A percentile compares a stretch with the other conserved stretches of the same genome.
Evolutionary conservation across 2,888 invertebrate species (phyloP).

Genomic region (Tuberolachnus salignus): DNA sequence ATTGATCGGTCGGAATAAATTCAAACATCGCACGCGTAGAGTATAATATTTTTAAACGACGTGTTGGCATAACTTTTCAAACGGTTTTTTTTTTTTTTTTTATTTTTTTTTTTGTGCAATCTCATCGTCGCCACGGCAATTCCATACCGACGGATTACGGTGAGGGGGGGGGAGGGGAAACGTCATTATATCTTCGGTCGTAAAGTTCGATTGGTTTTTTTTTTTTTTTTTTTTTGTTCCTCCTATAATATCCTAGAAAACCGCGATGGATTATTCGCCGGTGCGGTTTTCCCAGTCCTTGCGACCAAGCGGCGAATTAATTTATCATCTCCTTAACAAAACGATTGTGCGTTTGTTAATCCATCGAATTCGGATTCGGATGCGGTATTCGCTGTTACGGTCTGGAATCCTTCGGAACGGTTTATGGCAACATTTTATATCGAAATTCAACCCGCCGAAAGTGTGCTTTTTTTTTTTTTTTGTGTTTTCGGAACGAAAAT

Average conservation of each 20-base stretch:
- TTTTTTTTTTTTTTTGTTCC: conserved; percentile 22
- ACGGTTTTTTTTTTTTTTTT: conserved; percentile 12
- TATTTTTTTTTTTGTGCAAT: conserved; percentile 12
- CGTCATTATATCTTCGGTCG: background rate
- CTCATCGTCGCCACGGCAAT: background rate
- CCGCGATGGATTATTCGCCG: background rate
- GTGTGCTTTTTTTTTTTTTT: too few relatives aligned
- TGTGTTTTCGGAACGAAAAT: too few relatives aligned
- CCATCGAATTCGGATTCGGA: too few relatives aligned
- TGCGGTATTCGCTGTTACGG: too few relatives aligned
- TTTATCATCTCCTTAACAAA: too few relatives aligned
- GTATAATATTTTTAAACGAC: conserved; percentile 1
- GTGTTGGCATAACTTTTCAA: conserved; percentile 20
- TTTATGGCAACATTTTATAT: too few relatives aligned
- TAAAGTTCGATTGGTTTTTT: background rate
- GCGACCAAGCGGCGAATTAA: background rate
- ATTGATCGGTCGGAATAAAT: conserved; percentile 21
- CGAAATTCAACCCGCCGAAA: too few relatives aligned
- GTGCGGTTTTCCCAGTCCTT: background rate
- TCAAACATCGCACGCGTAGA: background rate
- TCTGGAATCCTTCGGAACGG: too few relatives aligned
- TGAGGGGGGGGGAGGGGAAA: too few relatives aligned
- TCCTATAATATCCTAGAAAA: conserved; percentile 14
- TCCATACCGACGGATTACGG: background rate
- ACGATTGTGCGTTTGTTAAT: too few relatives aligned